Base-by-base conservation (phyloP, 2,113 vertebrate species). In the Capricornis sumatraensis region DNA sequence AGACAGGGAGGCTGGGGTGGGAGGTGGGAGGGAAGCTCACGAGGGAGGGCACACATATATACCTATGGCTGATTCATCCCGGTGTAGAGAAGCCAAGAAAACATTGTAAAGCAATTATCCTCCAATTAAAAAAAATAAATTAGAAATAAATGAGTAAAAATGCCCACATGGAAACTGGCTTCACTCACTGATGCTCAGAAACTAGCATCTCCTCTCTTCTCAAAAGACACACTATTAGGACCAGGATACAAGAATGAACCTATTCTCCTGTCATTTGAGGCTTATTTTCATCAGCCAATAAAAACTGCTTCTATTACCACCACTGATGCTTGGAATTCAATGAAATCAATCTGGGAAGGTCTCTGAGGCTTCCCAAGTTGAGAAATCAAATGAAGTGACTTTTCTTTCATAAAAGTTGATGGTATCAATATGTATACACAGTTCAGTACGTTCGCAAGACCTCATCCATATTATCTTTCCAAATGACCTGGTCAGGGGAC, bases 141-240 rank as follows among this genome's bases (percentile, higher is more conserved):
- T 27, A 43, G 36, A 76, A 25, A 76, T 14, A 25, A 76, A 76
- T 76, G 17, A 94, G 97, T 97, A 95, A 95, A 84, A 90, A 76
- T 33, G 16, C 45, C 91, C 97, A 82, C 96, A 76, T 13, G 64
- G 52, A 97, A 96, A 93, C 1, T 3, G n/a, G 3, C 17, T 57
- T 96, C 93, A 91, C 93, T 91, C 97, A 93, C 86, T 95, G 98
- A 97, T 93, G 87, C 1, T 58, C 16, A 93, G 96, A 94, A 90
- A 53, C 14, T 86, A 88, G 87, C 94, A 33, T 76, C 21, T 62
- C 55, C 27, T 58, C 8, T 89, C 25, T 36, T 89, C 40, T 89
- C 58, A 10, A 47, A 87, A n/a, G 86, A 64, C n/a, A 2, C 10
- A 3, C 15, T 3, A 28, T 87, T 28, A 4, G 11, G 25, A 83